Conservation (phyloP, 2,888 invertebrate genomes). For the Stenichneumon culpator region DNA sequence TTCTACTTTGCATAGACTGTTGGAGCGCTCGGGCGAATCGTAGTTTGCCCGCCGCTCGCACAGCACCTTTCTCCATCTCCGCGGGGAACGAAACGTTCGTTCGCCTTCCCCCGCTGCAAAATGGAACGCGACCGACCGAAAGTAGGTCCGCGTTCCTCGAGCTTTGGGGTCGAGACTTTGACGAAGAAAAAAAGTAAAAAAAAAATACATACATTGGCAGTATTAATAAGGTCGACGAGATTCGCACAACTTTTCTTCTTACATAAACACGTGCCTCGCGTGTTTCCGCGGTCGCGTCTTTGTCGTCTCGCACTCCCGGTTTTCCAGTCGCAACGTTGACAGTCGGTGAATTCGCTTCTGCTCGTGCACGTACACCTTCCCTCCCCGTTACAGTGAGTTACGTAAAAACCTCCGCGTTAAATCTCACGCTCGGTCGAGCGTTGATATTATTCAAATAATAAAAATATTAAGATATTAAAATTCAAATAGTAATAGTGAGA, state of each 20-base stretch:
- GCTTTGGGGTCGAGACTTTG: not conserved
- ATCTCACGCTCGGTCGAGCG: conserved; percentile 26
- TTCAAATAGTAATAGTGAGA: too few species aligned
- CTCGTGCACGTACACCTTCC: not conserved
- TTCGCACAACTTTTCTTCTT: conserved; percentile 35
- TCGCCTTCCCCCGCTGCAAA: not conserved
- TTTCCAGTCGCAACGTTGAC: not conserved
- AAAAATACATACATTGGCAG: not conserved
- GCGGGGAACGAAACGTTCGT: not conserved
- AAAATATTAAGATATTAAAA: not conserved
- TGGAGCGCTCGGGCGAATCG: conserved; percentile 4
- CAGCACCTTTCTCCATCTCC: not conserved
- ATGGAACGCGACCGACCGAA: conserved; percentile 5
- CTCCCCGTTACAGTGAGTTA: conserved; percentile 11
- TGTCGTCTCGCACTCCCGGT: not conserved
- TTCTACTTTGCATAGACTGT: not conserved
- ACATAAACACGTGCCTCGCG: conserved; percentile 6
- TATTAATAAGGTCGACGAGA: conserved; percentile 44
- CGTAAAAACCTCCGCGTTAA: conserved; percentile 37
- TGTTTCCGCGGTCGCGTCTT: not conserved
- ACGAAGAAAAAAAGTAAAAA: not conserved
- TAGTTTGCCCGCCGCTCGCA: not conserved
- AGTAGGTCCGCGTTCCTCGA: conserved; percentile 44
- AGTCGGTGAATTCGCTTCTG: not conserved
- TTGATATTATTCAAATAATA: conserved; percentile 30